Conservation (phyloP, 2,888 invertebrate genomes). For the Papilio elwesi region DNA sequence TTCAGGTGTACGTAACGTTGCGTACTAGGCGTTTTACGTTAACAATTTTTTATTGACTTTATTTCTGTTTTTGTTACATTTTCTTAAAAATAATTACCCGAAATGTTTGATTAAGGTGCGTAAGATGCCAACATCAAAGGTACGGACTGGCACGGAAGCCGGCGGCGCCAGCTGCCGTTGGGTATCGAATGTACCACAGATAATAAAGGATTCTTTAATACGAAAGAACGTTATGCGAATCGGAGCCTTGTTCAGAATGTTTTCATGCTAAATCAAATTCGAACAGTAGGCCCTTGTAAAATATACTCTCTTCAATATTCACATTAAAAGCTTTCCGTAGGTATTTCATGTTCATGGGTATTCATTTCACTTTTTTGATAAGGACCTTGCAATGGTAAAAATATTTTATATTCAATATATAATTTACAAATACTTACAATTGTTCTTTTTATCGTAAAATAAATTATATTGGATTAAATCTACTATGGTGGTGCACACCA, state of each 20-base stretch:
- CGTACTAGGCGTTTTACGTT: too few species aligned
- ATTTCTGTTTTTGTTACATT: not conserved
- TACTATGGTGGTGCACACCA: too few species aligned
- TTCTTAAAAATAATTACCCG: not conserved
- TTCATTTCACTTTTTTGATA: slow-evolving; percentile 12
- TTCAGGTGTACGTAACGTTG: too few species aligned
- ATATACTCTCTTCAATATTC: slow-evolving; percentile 65
- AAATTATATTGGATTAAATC: too few species aligned
- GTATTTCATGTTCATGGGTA: slow-evolving; percentile 43
- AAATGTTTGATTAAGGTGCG: not conserved
- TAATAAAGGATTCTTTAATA: slow-evolving; percentile 76
- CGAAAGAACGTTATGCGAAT: slow-evolving; percentile 71
- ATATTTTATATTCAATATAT: not conserved
- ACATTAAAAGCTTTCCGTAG: slow-evolving; percentile 62
- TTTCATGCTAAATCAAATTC: slow-evolving; percentile 78
- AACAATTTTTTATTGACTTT: too few species aligned
- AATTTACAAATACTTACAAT: not conserved
- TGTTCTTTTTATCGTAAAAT: not conserved
- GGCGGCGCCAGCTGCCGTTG: slow-evolving; percentile 77
- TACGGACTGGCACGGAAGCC: slow-evolving; percentile 79
- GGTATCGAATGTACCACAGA: slow-evolving; percentile 73
- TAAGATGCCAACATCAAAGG: slow-evolving; percentile 41
- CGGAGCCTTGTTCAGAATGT: slow-evolving; percentile 68
- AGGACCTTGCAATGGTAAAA: not conserved
- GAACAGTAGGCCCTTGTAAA: slow-evolving; percentile 74